Conservation (phyloP, 2,888 invertebrate species). For the Drosophila rubida region DNA sequence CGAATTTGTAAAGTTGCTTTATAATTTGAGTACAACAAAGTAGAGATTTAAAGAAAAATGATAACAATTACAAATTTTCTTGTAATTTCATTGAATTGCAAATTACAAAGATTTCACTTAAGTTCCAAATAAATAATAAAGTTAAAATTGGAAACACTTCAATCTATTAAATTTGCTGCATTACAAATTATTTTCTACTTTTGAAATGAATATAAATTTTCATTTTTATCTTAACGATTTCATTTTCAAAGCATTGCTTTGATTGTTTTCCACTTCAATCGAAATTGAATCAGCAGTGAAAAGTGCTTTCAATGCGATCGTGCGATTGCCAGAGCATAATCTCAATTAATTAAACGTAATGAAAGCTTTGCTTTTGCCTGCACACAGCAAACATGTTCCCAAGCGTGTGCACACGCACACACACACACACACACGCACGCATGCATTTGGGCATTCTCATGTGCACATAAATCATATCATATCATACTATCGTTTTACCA, state of each 20-base stretch:
- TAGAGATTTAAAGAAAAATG: too few relatives aligned
- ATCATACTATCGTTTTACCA: conserved; percentile 40
- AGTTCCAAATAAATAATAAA: too few relatives aligned
- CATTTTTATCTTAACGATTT: too few relatives aligned
- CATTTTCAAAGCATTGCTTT: not conserved
- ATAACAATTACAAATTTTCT: too few relatives aligned
- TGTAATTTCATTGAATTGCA: too few relatives aligned
- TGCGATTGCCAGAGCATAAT: not conserved
- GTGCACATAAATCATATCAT: conserved; percentile 29
- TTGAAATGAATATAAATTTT: too few relatives aligned
- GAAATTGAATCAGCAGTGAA: not conserved
- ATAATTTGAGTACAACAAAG: too few relatives aligned
- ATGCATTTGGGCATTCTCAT: not conserved
- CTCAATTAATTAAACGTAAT: conserved; percentile 2
- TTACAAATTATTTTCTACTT: too few relatives aligned
- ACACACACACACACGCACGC: not conserved
- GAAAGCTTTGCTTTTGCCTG: not conserved
- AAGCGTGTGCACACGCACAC: not conserved
- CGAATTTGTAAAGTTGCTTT: not conserved
- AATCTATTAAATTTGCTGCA: too few relatives aligned
- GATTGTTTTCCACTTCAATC: not conserved
- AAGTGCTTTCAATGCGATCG: not conserved
- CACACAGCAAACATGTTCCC: not conserved
- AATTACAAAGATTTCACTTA: too few relatives aligned
- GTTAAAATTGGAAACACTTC: too few relatives aligned